Percentiles rank a stretch among this genome's conserved stretches.
Evolutionary conservation across 1,140 invertebrate genomes (phyloP).

Genomic region (Hylyphantes graminicola): DNA sequence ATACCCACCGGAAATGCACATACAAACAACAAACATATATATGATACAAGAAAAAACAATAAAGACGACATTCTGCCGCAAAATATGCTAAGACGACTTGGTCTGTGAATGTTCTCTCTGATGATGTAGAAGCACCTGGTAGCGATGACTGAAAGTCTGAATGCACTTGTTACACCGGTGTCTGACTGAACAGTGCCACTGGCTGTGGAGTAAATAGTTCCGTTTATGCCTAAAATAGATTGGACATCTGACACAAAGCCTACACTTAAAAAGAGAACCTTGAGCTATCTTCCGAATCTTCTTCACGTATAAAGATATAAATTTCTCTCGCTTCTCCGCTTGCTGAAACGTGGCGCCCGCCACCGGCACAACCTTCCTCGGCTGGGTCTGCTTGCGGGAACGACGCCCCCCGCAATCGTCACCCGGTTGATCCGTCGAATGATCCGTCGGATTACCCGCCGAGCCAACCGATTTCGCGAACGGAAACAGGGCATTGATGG

Average conservation of each 20-base stretch:
- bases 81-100: constrained; percentile 45
- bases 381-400: constrained; percentile 70
- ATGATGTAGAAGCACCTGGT: constrained; percentile 61
- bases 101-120: constrained; percentile 52
- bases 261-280: constrained; percentile 56
- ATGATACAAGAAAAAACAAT: constrained; percentile 15
- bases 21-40: constrained; percentile 18
- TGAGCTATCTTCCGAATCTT: constrained; percentile 55
- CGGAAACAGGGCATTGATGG: constrained; percentile 49
- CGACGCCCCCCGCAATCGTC: constrained; percentile 57
- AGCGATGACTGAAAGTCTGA: constrained; percentile 55
- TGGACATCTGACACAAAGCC: constrained; percentile 51
- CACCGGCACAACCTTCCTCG: constrained; percentile 68
- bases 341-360: neutral
- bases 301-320: constrained; percentile 55
- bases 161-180: constrained; percentile 56
- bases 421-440: neutral
- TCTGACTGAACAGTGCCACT: constrained; percentile 44
- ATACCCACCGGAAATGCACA: constrained; percentile 33
- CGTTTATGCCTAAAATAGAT: constrained; percentile 60
- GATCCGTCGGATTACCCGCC: neutral
- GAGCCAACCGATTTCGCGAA: constrained; percentile 36
- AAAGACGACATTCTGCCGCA: neutral
- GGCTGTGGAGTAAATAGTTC: constrained; percentile 56
- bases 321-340: constrained; percentile 43